Evolutionary conservation across 2,888 invertebrate genomes (phyloP).

Genomic region (Galerucella nymphaeae): DNA sequence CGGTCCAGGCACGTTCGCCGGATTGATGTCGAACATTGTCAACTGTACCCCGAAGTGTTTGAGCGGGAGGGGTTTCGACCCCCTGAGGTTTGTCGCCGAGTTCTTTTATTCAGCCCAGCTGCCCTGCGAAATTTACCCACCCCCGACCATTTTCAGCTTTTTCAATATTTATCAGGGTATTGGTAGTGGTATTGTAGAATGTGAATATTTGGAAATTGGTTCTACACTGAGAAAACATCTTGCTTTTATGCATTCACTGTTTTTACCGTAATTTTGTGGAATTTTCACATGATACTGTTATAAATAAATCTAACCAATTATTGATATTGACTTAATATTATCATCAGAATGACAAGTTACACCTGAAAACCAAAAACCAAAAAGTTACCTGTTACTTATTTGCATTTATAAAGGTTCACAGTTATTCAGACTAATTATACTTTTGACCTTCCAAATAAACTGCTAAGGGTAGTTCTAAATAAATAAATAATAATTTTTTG

Average conservation of each 20-base stretch:
- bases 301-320: too few relatives aligned
- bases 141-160: slow-evolving; percentile 62
- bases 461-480: too few relatives aligned
- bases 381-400: too few relatives aligned
- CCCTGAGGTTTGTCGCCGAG: slow-evolving; percentile 63
- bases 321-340: too few relatives aligned
- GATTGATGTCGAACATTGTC: slow-evolving; percentile 65
- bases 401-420: too few relatives aligned
- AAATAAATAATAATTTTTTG: too few relatives aligned
- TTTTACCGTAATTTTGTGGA: too few relatives aligned
- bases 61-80: slow-evolving; percentile 62
- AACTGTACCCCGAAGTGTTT: slow-evolving; percentile 61
- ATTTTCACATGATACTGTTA: too few relatives aligned
- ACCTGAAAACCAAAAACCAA: too few relatives aligned
- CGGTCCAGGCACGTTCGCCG: slow-evolving; percentile 61
- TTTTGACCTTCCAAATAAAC: too few relatives aligned
- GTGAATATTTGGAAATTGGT: slow-evolving; percentile 54
- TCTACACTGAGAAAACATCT: slow-evolving; percentile 17
- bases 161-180: slow-evolving; percentile 63
- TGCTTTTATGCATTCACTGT: slow-evolving; percentile 21
- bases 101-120: slow-evolving; percentile 66
- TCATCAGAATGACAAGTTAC: too few relatives aligned
- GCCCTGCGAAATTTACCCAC: slow-evolving; percentile 63
- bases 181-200: slow-evolving; percentile 53
- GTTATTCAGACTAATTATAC: too few relatives aligned